Conservation (phyloP, 2,113 vertebrate species). For the Xenopus laevis region DNA sequence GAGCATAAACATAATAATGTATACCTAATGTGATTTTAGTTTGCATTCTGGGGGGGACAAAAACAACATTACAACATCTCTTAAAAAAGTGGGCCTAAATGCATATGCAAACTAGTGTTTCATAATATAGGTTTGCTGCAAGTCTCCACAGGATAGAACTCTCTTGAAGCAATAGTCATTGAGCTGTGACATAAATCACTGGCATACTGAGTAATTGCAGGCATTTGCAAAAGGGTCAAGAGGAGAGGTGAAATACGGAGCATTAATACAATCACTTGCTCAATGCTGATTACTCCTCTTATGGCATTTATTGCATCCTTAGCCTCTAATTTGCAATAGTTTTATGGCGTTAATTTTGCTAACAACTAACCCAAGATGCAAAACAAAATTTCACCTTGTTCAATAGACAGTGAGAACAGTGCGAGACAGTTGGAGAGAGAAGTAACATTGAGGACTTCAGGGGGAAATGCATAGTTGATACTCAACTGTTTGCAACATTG, state of each 20-base stretch:
- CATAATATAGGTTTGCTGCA: too few species aligned
- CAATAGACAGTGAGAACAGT: neutral
- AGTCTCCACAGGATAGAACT: neutral
- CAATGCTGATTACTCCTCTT: constrained; percentile 26
- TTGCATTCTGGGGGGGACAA: too few species aligned
- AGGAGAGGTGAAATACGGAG: constrained; percentile 13
- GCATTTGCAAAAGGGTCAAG: constrained; percentile 28
- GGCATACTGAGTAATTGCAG: constrained; percentile 17
- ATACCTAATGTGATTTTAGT: too few species aligned
- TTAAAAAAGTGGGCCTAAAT: too few species aligned
- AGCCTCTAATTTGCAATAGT: neutral
- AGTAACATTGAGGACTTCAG: too few species aligned
- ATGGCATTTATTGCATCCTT: constrained; percentile 16
- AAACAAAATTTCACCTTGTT: neutral
- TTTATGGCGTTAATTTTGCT: constrained; percentile 11
- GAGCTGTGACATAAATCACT: neutral
- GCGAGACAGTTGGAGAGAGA: too few species aligned
- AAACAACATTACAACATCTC: too few species aligned
- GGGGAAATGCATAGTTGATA: too few species aligned
- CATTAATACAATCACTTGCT: constrained; percentile 36
- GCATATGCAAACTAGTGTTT: too few species aligned
- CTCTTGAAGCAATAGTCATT: neutral
- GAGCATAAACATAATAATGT: too few species aligned
- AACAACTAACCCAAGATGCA: constrained; percentile 4
- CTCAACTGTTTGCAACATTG: too few species aligned